Percentiles rank a stretch among this genome's conserved stretches.
These are phyloP conservation scores for Zosterops japonicus DNA, from an alignment of 2,113 vertebrate species.

Conservation along the genomic window DNA sequence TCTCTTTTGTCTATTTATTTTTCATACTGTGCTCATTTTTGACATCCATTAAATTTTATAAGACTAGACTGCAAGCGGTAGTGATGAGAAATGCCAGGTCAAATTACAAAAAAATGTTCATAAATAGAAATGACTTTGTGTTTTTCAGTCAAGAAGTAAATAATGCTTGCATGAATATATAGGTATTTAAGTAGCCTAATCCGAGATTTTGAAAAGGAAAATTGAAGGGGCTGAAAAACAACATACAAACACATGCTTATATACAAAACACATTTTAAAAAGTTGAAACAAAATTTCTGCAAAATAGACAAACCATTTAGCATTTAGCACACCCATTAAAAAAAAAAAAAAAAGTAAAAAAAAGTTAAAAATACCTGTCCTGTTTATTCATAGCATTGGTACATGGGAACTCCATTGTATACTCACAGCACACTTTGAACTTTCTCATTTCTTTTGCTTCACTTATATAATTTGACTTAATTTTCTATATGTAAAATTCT, in stretches of 20 bases:
- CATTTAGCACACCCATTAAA: not conserved
- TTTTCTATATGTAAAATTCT: not conserved
- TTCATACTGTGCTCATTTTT: constrained; percentile 65
- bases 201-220: constrained; percentile 47
- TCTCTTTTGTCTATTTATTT: constrained; percentile 68
- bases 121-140: constrained; percentile 72
- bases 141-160: constrained; percentile 72
- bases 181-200: constrained; percentile 31
- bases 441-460: not conserved
- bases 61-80: constrained; percentile 63
- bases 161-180: constrained; percentile 61
- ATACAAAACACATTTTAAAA: not conserved
- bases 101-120: constrained; percentile 68
- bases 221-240: not conserved
- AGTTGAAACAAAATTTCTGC: not conserved
- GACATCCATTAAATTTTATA: constrained; percentile 75
- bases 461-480: not conserved
- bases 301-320: not conserved
- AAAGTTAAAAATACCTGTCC: not conserved
- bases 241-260: not conserved
- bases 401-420: not conserved
- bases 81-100: constrained; percentile 73
- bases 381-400: not conserved
- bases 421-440: not conserved
- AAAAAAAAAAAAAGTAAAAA: not conserved